A percentile compares a stretch with the other conserved stretches of the same genome.
These are phyloP conservation scores for Acrocephalus arundinaceus DNA, from an alignment of 2,113 vertebrate species.

Conservation along the genomic window DNA sequence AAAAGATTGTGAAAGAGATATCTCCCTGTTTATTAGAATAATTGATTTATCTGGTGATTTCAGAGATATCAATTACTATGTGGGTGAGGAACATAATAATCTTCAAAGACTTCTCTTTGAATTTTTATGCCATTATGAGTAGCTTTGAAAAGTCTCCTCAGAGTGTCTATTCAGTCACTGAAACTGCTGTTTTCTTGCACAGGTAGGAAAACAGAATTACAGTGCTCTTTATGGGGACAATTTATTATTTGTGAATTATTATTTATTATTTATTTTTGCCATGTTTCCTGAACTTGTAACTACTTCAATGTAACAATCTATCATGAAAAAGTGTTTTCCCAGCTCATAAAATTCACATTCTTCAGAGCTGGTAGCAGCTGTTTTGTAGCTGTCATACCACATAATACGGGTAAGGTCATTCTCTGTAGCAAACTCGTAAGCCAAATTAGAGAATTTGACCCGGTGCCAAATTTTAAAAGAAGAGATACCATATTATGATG, in stretches of 20 bases:
- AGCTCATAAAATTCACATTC: not conserved
- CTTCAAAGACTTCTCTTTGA: not conserved
- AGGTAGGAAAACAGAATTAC: not conserved
- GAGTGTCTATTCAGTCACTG: not conserved
- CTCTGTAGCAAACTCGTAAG: not conserved
- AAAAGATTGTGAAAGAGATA: not conserved
- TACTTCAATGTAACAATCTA: not conserved
- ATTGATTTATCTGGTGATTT: not conserved
- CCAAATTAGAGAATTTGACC: constrained; percentile 4
- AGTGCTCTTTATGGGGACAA: not conserved
- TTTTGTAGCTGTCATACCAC: constrained; percentile 21
- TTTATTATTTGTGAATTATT: not conserved
- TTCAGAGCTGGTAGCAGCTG: constrained; percentile 5
- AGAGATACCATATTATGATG: not conserved
- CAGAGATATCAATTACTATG: not conserved
- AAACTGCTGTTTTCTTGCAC: not conserved
- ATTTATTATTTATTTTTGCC: not conserved
- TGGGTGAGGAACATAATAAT: not conserved
- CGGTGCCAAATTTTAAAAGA: constrained; percentile 10
- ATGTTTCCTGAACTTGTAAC: not conserved
- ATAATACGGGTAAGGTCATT: not conserved
- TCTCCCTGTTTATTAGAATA: not conserved
- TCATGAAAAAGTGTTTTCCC: not conserved
- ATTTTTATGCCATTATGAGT: not conserved
- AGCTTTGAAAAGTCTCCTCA: not conserved